Conservation (phyloP, 2,113 vertebrate species). For the Polyodon spathula region DNA sequence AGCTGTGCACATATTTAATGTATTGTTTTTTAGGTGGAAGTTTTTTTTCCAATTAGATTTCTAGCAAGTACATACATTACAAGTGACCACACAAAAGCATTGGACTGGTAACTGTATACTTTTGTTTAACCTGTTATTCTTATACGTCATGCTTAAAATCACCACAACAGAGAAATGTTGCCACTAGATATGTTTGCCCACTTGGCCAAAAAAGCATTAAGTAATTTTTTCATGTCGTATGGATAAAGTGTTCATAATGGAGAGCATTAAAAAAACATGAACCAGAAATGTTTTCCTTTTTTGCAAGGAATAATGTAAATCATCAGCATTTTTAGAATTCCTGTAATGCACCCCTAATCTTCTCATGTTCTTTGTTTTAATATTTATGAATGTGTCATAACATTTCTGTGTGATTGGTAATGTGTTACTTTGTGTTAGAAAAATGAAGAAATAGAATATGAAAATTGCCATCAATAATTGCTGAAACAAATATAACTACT, state of each 20-base stretch:
- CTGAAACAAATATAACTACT: slow-evolving; percentile 47
- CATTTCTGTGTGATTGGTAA: slow-evolving; percentile 24
- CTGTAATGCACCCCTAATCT: slow-evolving; percentile 53
- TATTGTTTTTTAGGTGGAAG: slow-evolving; percentile 46
- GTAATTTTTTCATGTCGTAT: slow-evolving; percentile 37
- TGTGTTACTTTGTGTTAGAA: slow-evolving; percentile 16
- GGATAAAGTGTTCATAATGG: slow-evolving; percentile 37
- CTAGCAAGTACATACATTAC: too few relatives aligned
- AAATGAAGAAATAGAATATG: slow-evolving; percentile 35
- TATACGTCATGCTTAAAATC: too few relatives aligned
- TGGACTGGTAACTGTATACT: too few relatives aligned
- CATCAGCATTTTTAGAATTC: slow-evolving; percentile 48
- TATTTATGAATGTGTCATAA: slow-evolving; percentile 40
- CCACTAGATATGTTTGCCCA: too few relatives aligned
- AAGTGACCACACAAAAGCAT: too few relatives aligned
- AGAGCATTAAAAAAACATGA: slow-evolving; percentile 45
- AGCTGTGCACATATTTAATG: slow-evolving; percentile 39
- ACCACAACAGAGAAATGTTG: too few relatives aligned
- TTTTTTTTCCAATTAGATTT: slow-evolving; percentile 7
- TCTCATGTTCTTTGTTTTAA: slow-evolving; percentile 42
- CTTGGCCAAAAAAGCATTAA: slow-evolving; percentile 30
- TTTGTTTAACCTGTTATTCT: too few relatives aligned
- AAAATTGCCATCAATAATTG: slow-evolving; percentile 47
- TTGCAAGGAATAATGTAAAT: slow-evolving; percentile 60
- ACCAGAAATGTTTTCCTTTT: slow-evolving; percentile 50